Evolutionary conservation across 2,113 vertebrate genomes (phyloP).

Genomic region (Caretta caretta): DNA sequence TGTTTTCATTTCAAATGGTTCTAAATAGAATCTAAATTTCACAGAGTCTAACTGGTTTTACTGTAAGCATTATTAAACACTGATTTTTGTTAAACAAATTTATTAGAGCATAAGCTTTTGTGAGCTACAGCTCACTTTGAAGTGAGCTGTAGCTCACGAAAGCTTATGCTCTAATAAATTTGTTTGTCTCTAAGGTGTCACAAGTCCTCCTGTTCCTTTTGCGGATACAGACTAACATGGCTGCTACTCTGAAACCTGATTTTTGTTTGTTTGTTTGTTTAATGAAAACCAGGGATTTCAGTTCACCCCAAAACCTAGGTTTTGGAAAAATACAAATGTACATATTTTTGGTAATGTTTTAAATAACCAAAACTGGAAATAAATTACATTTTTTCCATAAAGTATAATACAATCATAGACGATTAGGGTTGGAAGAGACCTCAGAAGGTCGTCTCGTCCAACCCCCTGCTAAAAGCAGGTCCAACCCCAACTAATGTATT

Average conservation of each 20-base stretch:
- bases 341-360: not conserved
- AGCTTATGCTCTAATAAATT: too few species aligned
- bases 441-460: too few species aligned
- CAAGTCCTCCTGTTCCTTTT: too few species aligned
- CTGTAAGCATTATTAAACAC: not conserved
- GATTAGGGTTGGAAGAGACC: too few species aligned
- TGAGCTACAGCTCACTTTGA: too few species aligned
- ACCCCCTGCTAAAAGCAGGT: too few species aligned
- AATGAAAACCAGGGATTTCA: not conserved
- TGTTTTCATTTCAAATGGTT: not conserved
- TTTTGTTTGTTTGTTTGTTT: not conserved
- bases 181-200: too few species aligned
- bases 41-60: not conserved
- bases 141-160: too few species aligned
- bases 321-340: not conserved
- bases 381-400: not conserved
- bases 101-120: too few species aligned
- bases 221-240: too few species aligned
- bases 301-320: not conserved
- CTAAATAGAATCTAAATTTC: not conserved
- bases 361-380: not conserved
- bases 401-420: too few species aligned
- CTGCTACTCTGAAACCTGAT: not conserved
- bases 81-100: not conserved
- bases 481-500: too few species aligned